Evolutionary conservation across 2,797 vertebrate genomes (phyloP).

Genomic region (Steatocranus sp.): DNA sequence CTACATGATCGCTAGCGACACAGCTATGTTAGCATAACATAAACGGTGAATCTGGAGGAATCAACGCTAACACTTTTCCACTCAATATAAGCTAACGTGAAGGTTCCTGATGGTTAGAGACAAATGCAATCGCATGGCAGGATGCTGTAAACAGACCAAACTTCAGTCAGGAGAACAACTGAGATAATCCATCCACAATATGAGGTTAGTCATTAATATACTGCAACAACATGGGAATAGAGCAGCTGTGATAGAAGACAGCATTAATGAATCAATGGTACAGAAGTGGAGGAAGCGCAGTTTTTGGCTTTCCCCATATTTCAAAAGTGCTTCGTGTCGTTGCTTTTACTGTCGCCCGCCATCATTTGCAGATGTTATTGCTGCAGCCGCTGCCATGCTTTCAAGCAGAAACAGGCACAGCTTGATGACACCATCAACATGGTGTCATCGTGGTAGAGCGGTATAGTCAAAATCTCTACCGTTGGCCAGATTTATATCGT

Average conservation of each 20-base stretch:
- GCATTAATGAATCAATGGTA: accelerated
- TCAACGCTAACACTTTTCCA: accelerated
- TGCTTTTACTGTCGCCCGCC: accelerated
- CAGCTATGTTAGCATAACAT: background rate
- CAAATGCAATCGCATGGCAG: accelerated
- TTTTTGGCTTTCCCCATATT: background rate
- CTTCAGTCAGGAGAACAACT: background rate
- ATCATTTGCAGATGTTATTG: background rate
- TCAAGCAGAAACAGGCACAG: background rate
- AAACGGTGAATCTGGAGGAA: background rate
- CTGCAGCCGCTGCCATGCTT: background rate
- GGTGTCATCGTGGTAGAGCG: background rate
- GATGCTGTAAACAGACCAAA: background rate
- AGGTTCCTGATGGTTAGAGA: accelerated
- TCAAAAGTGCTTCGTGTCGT: background rate
- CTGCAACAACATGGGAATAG: background rate
- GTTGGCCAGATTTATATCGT: background rate
- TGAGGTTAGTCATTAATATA: accelerated
- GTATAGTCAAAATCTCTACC: background rate
- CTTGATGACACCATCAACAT: background rate
- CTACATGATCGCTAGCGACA: accelerated
- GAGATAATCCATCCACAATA: background rate
- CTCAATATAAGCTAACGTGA: accelerated
- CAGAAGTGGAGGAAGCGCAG: accelerated
- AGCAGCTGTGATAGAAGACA: accelerated